Evolutionary conservation across 2,797 vertebrate species (phyloP), one percentile per base, ranked within the genome.

Genomic region (Manis javanica): DNA sequence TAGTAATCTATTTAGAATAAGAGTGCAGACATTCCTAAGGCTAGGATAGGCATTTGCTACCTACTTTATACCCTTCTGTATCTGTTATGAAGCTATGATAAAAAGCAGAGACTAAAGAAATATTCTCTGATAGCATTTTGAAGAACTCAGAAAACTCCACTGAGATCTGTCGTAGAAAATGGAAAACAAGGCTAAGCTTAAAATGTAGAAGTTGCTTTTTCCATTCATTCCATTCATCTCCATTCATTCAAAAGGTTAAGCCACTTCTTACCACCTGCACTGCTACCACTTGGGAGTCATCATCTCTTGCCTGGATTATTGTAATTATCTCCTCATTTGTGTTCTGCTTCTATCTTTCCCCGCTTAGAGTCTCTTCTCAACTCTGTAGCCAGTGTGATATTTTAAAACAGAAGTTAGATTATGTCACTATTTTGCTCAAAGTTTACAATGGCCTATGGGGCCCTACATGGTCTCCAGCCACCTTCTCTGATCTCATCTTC

Each of bases 71-170:
- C 82, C 29, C 51, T 75, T 87, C 57, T 53, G 4, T 69, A 51
- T 61, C 46, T 63, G 53, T 53, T 78, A 63, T 61, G 63, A 92
- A 88, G 10, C 75, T 81, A 46, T 87, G 51, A 90, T 85, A 85
- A 88, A 72, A 85, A 72, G 29, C 66, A n/a, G 37, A 24, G 26
- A 78, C 46, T 89, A 39, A 90, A 86, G 59, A 90, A 53, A 51
- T 55, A 61, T 55, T 77, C 91, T 84, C 68, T 84, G 77, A 77
- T n/a, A 88, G 46, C 46, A 91, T 75, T 78, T 83, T 57, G 46
- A 96, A 83, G 26, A 75, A 46, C 16, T 37, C 31, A 83, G 37
- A 64, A 87, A 91, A 39, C 9, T 59, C 57, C 51, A 59, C 57
- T 75, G 87, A 82, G 42, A 66, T 46, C 14, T 82, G n/a, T 23